Percentiles rank a stretch among this genome's conserved stretches.
phyloP scores from a whole-genome alignment of 2,113 vertebrate species.

The Centropus unirufus region DNA sequence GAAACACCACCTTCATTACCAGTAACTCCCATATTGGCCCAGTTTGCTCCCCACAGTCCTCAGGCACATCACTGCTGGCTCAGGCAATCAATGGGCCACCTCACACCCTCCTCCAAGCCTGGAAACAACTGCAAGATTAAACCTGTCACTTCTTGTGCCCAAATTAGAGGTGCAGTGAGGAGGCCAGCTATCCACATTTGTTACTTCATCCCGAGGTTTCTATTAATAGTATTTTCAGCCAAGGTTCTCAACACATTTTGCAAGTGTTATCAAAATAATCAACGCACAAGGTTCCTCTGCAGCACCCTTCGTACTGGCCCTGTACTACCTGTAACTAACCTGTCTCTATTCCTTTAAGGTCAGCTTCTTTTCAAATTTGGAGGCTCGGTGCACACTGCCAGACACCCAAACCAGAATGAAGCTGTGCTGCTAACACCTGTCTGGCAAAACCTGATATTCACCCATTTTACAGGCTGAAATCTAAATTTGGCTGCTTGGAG shows the following conservation, averaged over 20 bases:
- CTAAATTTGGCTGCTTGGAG: not conserved
- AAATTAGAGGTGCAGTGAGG: slow-evolving; percentile 18
- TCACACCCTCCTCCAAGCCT: not conserved
- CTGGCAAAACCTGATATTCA: not conserved
- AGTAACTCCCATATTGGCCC: not conserved
- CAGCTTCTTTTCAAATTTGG: not conserved
- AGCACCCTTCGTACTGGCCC: not conserved
- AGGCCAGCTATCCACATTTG: not conserved
- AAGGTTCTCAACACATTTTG: fast-evolving
- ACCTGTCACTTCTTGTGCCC: slow-evolving; percentile 13
- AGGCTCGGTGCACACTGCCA: not conserved
- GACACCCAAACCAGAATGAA: not conserved
- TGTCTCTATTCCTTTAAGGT: not conserved
- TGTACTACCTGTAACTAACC: not conserved
- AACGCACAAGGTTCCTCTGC: not conserved
- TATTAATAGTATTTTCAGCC: slow-evolving; percentile 27
- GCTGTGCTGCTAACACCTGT: not conserved
- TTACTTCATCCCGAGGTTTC: slow-evolving; percentile 10
- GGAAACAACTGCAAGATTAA: slow-evolving; percentile 33
- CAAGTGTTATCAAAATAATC: not conserved
- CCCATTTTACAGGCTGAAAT: not conserved
- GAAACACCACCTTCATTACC: not conserved
- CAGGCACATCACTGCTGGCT: not conserved
- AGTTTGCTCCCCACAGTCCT: not conserved
- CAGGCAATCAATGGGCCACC: not conserved